A percentile compares a stretch with the other conserved stretches of the same genome.
Conservation (phyloP, 2,797 vertebrate genomes). For the Petrocephalus schoutedeni region DNA sequence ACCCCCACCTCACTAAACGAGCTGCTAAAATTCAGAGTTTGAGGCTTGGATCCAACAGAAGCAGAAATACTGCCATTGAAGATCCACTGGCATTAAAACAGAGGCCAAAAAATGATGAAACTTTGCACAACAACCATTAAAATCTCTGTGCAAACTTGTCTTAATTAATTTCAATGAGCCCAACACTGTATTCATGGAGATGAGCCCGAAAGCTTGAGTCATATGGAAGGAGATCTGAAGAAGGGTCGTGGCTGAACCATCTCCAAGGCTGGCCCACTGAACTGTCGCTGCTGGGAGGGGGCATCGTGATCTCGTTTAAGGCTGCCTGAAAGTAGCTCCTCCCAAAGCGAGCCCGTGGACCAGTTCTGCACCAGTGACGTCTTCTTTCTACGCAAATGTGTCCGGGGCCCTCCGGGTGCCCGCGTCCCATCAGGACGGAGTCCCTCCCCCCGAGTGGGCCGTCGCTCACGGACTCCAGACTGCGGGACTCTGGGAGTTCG, state of each 20-base stretch:
- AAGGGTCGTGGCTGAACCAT: neutral
- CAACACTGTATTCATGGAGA: neutral
- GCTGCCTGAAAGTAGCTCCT: neutral
- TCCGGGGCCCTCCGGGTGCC: neutral
- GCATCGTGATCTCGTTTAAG: neutral
- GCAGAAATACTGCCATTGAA: neutral
- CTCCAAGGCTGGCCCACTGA: neutral
- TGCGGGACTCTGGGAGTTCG: neutral
- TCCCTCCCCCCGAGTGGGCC: neutral
- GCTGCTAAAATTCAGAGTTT: neutral
- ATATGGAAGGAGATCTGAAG: neutral
- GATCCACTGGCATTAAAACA: neutral
- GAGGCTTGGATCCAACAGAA: neutral
- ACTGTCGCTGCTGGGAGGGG: neutral
- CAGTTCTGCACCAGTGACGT: neutral
- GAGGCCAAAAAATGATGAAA: neutral
- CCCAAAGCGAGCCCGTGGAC: neutral
- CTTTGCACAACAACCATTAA: neutral
- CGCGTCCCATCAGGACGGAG: neutral
- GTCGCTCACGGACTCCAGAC: neutral
- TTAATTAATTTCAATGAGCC: neutral
- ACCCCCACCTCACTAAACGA: neutral
- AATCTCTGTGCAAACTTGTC: neutral
- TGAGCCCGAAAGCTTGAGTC: no score
- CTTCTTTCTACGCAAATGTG: neutral